phyloP scores from a whole-genome alignment of 2,113 vertebrate species.

The Apistogramma diplotaenia region DNA sequence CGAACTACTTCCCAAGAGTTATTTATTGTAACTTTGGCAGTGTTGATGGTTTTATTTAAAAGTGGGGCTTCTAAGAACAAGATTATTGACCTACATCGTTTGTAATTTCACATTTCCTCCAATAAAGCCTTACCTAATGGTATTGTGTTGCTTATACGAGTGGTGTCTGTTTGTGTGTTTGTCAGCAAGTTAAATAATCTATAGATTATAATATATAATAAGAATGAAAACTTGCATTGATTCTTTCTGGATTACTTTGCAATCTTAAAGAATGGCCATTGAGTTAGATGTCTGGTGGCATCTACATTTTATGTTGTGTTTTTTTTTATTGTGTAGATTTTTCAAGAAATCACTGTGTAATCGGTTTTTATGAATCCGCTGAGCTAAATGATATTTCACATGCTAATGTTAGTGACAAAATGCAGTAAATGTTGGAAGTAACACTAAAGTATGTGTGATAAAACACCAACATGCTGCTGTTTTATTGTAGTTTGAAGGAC shows the following conservation, averaged over 20 bases:
- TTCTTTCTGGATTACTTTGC: not conserved
- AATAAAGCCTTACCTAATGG: not conserved
- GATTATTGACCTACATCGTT: not conserved
- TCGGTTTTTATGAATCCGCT: not conserved
- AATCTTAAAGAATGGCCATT: too few relatives aligned
- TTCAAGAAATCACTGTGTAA: not conserved
- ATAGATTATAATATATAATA: too few relatives aligned
- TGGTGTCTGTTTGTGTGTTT: not conserved
- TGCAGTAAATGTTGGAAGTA: not conserved
- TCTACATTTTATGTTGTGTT: too few relatives aligned
- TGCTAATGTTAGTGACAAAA: not conserved
- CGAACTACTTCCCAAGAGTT: not conserved
- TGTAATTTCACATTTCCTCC: not conserved
- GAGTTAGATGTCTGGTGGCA: too few relatives aligned
- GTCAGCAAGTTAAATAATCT: not conserved
- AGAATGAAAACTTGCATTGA: accelerated
- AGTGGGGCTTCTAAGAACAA: not conserved
- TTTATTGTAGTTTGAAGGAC: not conserved
- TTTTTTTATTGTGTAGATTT: too few relatives aligned
- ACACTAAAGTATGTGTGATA: not conserved
- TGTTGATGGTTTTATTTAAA: not conserved
- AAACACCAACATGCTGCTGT: too few relatives aligned
- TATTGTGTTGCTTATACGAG: not conserved
- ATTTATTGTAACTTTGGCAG: constrained; percentile 8
- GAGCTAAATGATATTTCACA: not conserved